Percentiles rank a stretch among this genome's conserved stretches.
phyloP scores from a whole-genome alignment of 2,797 vertebrate genomes.

The Toxotes lorentzi region DNA sequence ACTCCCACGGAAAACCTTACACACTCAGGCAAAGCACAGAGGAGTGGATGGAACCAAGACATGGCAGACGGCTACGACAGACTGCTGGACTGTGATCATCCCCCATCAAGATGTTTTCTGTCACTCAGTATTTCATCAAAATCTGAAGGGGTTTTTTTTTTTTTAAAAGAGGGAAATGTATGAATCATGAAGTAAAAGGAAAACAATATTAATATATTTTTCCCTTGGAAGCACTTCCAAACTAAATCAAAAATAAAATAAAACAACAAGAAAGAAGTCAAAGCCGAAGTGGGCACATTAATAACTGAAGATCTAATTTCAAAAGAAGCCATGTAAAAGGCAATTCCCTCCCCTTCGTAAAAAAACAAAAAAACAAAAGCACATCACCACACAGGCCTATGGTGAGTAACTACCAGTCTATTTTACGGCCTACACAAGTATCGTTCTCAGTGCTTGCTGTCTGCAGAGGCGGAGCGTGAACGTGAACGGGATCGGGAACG shows the following conservation, averaged over 20 bases:
- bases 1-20: slow-evolving; percentile 18
- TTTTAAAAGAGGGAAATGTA: slow-evolving; percentile 24
- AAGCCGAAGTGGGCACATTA: slow-evolving; percentile 29
- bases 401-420: slow-evolving; percentile 55
- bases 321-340: slow-evolving; percentile 49
- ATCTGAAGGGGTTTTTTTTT: slow-evolving; percentile 3
- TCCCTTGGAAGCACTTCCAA: slow-evolving; percentile 36
- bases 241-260: slow-evolving; percentile 20
- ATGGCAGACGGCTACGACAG: slow-evolving; percentile 25
- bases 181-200: slow-evolving; percentile 20
- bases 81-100: not conserved
- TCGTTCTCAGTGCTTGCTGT: slow-evolving; percentile 73
- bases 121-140: slow-evolving; percentile 26
- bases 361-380: slow-evolving; percentile 14
- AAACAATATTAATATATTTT: slow-evolving; percentile 14
- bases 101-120: slow-evolving; percentile 15
- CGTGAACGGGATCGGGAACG: slow-evolving; percentile 78
- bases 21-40: slow-evolving; percentile 29
- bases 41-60: slow-evolving; percentile 52
- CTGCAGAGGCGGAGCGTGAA: slow-evolving; percentile 75
- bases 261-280: slow-evolving; percentile 10
- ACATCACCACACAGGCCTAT: slow-evolving; percentile 31
- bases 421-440: slow-evolving; percentile 1
- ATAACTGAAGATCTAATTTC: slow-evolving; percentile 45
- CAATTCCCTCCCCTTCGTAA: slow-evolving; percentile 40